phyloP scores from a whole-genome alignment of 2,113 vertebrate species.

The Odocoileus hemionus region DNA sequence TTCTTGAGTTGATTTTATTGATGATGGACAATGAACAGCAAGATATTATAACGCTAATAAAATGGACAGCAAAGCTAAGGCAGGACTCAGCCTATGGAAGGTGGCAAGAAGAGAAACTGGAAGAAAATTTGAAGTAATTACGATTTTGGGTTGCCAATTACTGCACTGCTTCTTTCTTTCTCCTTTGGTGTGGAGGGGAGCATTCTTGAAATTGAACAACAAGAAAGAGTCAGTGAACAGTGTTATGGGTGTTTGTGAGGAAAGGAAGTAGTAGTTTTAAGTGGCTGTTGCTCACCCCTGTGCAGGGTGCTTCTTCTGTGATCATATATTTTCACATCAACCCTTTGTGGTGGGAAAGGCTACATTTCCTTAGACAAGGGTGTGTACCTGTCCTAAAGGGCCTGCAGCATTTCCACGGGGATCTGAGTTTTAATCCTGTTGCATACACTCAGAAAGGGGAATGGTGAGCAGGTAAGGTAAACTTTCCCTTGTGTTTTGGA shows the following conservation, averaged over 20 bases:
- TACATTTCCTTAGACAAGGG: neutral
- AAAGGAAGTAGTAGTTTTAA: neutral
- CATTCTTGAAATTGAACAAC: neutral
- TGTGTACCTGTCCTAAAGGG: neutral
- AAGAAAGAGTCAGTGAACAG: constrained; percentile 1
- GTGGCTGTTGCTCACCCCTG: neutral
- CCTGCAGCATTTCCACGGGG: neutral
- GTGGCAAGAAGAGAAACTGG: neutral
- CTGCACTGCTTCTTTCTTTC: neutral
- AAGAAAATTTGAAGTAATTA: neutral
- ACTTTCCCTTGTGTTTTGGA: neutral
- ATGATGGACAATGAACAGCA: neutral
- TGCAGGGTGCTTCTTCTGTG: neutral
- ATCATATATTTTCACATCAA: neutral
- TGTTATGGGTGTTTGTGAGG: neutral
- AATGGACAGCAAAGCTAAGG: neutral
- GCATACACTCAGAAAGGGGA: neutral
- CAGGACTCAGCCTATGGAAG: constrained; percentile 26
- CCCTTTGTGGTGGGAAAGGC: neutral
- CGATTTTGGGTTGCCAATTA: neutral
- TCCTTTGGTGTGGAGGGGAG: neutral
- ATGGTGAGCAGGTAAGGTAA: neutral
- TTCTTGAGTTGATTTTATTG: neutral
- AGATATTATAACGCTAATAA: neutral
- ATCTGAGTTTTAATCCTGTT: neutral